Evolutionary conservation across 2,888 invertebrate species (phyloP), one percentile per base, ranked within the genome.

Genomic region (Nomada goodeniana): DNA sequence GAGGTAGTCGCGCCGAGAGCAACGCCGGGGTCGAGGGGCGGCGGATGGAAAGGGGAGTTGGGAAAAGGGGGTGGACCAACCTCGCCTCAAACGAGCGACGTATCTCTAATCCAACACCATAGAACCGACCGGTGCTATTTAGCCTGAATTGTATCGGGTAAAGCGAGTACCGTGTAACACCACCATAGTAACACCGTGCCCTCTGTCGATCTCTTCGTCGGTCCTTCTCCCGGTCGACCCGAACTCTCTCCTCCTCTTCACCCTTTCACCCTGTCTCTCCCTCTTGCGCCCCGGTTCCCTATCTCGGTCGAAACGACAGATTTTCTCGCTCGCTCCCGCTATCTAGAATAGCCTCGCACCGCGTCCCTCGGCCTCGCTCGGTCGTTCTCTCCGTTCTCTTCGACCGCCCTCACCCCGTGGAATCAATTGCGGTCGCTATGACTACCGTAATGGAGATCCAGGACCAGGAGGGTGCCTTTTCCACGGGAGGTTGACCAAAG

Each of bases 391-490:
- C 86, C 83, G 83, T 80, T 84, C 83, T 88, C 87, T 83, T 83
- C 86, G 88, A 83, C 85, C 83, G 78, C 57, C 83, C 90, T 90
- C 87, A 85, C 88, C 90, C 91, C 89, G 87, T 91, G 89, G 92
- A 93, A 92, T 93, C 92, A 93, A 93, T 93, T 93, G 92, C 89
- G 92, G 93, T 93, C 90, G 92, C 88, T 93, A 93, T 93, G 92
- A 88, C 92, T 92, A 93, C 93, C 92, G 92, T 92, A 92, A 93
- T 93, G 91, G 93, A 92, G 92, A 92, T 92, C 91, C 91, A 90
- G 90, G 89, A 87, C 87, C 88, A 88, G 88, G 89, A 90, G 91
- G 92, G 90, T 91, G 90, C 90, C 91, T 92, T 92, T 92, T 92
- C 91, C 90, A 92, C 89, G 88, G 89, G 86, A 91, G 88, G 88